Conservation (phyloP, 2,113 vertebrate genomes). For the Mellivora capensis region DNA sequence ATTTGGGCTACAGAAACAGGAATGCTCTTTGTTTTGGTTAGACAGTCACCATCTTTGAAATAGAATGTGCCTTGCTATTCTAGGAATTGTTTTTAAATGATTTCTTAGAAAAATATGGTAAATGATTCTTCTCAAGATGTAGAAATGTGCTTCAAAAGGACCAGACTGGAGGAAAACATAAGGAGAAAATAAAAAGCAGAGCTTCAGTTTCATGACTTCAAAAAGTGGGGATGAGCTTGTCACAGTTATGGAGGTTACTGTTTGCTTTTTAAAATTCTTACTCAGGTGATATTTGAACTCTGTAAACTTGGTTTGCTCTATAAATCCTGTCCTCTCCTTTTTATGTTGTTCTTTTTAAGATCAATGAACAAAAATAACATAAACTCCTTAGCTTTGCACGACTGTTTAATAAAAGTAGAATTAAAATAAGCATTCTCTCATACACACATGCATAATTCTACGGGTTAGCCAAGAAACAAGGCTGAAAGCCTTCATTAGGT, state of each 20-base stretch:
- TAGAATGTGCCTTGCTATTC: conserved; percentile 21
- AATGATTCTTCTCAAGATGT: background rate
- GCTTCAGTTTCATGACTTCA: background rate
- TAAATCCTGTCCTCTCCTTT: background rate
- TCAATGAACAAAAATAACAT: background rate
- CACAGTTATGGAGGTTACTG: background rate
- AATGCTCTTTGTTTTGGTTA: conserved; percentile 42
- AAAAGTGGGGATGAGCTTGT: background rate
- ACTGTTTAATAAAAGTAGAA: background rate
- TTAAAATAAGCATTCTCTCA: background rate
- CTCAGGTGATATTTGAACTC: background rate
- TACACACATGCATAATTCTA: background rate
- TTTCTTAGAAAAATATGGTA: conserved; percentile 50
- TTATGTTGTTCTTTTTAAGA: background rate
- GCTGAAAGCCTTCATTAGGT: background rate
- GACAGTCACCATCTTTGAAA: conserved; percentile 39
- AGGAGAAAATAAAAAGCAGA: background rate
- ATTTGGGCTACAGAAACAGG: background rate
- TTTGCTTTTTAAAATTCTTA: background rate
- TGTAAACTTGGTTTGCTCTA: background rate
- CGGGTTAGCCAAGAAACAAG: background rate
- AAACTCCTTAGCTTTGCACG: background rate
- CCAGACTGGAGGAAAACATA: background rate
- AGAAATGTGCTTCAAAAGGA: background rate
- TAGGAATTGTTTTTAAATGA: conserved; percentile 41